These are phyloP conservation scores for Pelvicachromis taeniatus DNA, from an alignment of 2,113 vertebrate species.

Conservation along the genomic window DNA sequence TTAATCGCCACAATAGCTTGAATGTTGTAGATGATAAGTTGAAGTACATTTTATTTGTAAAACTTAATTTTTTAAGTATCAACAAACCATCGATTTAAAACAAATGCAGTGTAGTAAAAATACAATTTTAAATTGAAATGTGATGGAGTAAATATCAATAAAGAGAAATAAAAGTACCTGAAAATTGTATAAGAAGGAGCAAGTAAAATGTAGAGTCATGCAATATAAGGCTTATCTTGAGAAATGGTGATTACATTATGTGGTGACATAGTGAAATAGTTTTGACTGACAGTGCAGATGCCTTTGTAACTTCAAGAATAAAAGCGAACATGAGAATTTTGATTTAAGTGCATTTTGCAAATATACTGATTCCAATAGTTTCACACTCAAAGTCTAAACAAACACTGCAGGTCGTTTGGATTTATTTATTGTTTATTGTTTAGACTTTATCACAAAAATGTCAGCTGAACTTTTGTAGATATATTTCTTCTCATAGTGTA, in stretches of 20 bases:
- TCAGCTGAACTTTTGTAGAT: neutral
- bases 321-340: neutral
- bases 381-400: neutral
- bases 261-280: neutral
- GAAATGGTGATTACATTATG: neutral
- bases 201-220: neutral
- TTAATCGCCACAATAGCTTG: neutral
- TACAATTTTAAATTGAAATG: neutral
- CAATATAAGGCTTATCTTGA: neutral
- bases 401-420: neutral
- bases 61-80: neutral
- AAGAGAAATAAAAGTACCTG: neutral
- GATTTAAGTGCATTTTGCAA: neutral
- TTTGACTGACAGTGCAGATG: neutral
- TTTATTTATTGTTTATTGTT: too few relatives aligned
- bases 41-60: neutral
- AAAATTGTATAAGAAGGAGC: accelerated
- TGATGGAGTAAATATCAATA: neutral
- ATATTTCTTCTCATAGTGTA: neutral
- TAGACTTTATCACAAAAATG: neutral
- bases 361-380: neutral
- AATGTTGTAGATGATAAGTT: neutral
- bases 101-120: neutral
- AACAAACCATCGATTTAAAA: neutral
- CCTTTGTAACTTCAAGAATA: neutral